phyloP scores from a whole-genome alignment of 2,113 vertebrate genomes.

The Tachysurus fulvidraco region DNA sequence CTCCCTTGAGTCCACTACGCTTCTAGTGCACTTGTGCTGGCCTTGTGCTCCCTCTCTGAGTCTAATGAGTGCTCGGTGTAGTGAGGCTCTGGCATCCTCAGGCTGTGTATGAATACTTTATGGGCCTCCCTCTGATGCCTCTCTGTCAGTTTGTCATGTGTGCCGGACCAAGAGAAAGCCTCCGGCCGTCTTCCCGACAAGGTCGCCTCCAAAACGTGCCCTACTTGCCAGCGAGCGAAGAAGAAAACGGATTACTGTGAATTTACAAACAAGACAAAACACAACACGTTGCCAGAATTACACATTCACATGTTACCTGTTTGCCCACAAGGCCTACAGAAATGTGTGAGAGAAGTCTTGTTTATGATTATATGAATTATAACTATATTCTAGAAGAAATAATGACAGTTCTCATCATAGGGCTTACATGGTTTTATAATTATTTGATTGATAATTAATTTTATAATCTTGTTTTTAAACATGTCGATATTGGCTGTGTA shows the following conservation, averaged over 20 bases:
- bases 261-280: constrained; percentile 41
- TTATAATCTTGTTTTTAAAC: neutral
- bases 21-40: constrained; percentile 37
- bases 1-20: neutral
- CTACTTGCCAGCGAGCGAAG: constrained; percentile 1
- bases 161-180: constrained; percentile 41
- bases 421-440: neutral
- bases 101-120: constrained; percentile 59
- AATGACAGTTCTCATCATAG: neutral
- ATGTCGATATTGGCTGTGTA: neutral
- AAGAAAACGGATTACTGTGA: constrained; percentile 12
- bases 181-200: constrained; percentile 41
- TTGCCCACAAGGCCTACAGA: neutral
- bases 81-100: constrained; percentile 32
- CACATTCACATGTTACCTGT: neutral
- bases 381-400: neutral
- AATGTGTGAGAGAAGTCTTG: neutral
- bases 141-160: constrained; percentile 53
- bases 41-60: constrained; percentile 15
- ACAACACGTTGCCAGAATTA: neutral
- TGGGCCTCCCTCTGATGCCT: constrained; percentile 57
- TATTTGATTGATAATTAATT: too few relatives aligned
- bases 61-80: constrained; percentile 39
- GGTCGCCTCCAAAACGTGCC: constrained; percentile 37
- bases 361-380: neutral